These are phyloP conservation scores for Nephrotoma appendiculata DNA, from an alignment of 2,888 invertebrate species.

Conservation along the genomic window DNA sequence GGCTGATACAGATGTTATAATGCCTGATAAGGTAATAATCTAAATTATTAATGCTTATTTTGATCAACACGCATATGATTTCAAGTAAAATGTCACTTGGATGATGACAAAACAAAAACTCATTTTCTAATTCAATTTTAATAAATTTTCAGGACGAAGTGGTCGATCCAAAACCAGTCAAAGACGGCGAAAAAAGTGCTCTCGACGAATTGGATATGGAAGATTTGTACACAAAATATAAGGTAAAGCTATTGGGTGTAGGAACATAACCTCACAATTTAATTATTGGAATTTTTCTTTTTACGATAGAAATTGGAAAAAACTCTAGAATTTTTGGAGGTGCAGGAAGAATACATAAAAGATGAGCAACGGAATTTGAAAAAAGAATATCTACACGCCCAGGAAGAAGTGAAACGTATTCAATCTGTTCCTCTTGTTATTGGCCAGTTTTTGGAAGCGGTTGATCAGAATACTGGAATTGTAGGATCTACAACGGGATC, in stretches of 20 bases:
- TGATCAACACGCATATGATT: background rate
- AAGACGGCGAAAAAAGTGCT: conserved; percentile 48
- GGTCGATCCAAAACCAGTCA: conserved; percentile 47
- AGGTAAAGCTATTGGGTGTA: conserved; percentile 39
- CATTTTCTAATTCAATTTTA: background rate
- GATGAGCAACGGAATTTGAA: conserved; percentile 98
- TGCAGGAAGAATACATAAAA: conserved; percentile 99
- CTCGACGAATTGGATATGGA: conserved; percentile 77
- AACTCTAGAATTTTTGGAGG: conserved; percentile 92
- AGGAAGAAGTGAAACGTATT: conserved; percentile 95
- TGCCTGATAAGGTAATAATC: conserved; percentile 60
- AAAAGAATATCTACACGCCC: conserved; percentile 97
- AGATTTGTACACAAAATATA: conserved; percentile 91
- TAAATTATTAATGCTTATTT: conserved; percentile 8
- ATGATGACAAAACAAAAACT: background rate
- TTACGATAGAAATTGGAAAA: conserved; percentile 72
- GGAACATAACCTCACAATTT: conserved; percentile 8
- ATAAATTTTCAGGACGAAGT: conserved; percentile 44
- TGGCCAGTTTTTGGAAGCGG: conserved; percentile 97
- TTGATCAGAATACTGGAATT: conserved; percentile 98
- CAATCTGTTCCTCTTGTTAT: conserved; percentile 98
- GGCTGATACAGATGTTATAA: conserved; percentile 70
- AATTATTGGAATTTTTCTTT: background rate
- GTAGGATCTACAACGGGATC: conserved; percentile 98
- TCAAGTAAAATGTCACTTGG: background rate